A percentile compares a stretch with the other conserved stretches of the same genome.
phyloP scores from a whole-genome alignment of 2,113 vertebrate species.

The Rana temporaria region DNA sequence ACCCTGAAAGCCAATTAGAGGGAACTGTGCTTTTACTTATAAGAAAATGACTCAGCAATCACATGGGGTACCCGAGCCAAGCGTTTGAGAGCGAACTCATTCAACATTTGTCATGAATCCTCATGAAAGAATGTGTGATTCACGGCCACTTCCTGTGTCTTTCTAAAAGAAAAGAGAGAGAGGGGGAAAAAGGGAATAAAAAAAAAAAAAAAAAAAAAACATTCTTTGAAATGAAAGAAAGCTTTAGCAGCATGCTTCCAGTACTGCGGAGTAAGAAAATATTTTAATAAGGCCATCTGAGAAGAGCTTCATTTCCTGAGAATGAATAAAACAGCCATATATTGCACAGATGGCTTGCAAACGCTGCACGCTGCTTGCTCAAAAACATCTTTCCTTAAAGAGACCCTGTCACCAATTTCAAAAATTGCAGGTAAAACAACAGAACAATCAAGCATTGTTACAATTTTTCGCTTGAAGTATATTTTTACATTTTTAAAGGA shows the following conservation, averaged over 20 bases:
- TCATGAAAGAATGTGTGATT: constrained; percentile 62
- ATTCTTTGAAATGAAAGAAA: constrained; percentile 55
- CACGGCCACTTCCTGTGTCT: constrained; percentile 62
- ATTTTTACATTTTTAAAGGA: too few relatives aligned
- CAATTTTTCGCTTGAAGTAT: too few relatives aligned
- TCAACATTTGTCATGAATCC: constrained; percentile 62
- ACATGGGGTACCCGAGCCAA: constrained; percentile 64
- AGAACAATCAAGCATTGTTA: too few relatives aligned
- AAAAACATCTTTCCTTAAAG: too few relatives aligned
- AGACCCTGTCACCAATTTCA: too few relatives aligned
- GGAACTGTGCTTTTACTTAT: constrained; percentile 66
- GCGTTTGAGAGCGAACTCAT: constrained; percentile 60
- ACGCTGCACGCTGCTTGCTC: not conserved
- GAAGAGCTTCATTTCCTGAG: constrained; percentile 59
- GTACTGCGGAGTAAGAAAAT: not conserved
- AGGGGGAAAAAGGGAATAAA: too few relatives aligned
- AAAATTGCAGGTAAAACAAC: too few relatives aligned
- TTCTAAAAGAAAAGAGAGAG: constrained; percentile 34
- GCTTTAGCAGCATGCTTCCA: constrained; percentile 37
- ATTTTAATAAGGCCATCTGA: constrained; percentile 58
- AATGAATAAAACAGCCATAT: constrained; percentile 54
- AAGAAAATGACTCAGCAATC: constrained; percentile 69
- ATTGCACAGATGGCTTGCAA: constrained; percentile 43
- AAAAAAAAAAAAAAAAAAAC: constrained; percentile 9
- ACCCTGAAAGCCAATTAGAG: constrained; percentile 60